phyloP scores from a whole-genome alignment of 2,888 invertebrate species.

The Trichogramma dendrolimi region DNA sequence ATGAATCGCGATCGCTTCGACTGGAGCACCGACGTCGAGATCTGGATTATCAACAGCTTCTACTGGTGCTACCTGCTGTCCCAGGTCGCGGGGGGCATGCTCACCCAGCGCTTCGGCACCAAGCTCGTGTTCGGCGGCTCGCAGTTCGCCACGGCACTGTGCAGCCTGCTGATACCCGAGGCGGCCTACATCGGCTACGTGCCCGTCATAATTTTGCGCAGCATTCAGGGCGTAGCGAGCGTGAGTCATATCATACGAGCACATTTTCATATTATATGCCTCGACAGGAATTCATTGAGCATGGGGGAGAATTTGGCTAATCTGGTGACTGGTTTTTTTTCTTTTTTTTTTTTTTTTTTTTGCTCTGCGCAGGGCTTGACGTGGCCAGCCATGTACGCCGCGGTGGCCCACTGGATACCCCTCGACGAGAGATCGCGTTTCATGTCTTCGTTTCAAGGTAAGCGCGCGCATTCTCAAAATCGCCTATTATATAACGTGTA shows the following conservation, averaged over 20 bases:
- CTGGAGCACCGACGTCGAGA: conserved; percentile 64
- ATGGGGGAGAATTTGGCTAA: neutral
- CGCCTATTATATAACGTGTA: too few relatives aligned
- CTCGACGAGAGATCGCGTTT: conserved; percentile 67
- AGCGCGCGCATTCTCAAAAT: conserved; percentile 7
- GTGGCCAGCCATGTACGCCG: conserved; percentile 73
- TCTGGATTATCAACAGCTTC: conserved; percentile 64
- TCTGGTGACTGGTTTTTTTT: neutral
- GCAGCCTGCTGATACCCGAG: conserved; percentile 64
- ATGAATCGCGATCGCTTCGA: conserved; percentile 48
- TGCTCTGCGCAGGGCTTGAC: conserved; percentile 58
- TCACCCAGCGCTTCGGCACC: conserved; percentile 68
- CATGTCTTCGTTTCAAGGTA: conserved; percentile 72
- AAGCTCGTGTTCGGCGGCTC: conserved; percentile 69
- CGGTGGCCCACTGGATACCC: conserved; percentile 71
- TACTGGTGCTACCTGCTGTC: conserved; percentile 72
- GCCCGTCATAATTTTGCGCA: conserved; percentile 61
- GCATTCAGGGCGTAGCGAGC: conserved; percentile 67
- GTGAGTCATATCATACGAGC: conserved; percentile 51
- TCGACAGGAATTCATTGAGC: too few relatives aligned
- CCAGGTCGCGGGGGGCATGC: conserved; percentile 65
- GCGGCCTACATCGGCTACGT: conserved; percentile 62
- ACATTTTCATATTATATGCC: too few relatives aligned
- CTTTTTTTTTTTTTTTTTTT: neutral
- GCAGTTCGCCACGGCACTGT: conserved; percentile 65